phyloP scores from a whole-genome alignment of 1,140 invertebrate genomes.

The Eciton burchellii region DNA sequence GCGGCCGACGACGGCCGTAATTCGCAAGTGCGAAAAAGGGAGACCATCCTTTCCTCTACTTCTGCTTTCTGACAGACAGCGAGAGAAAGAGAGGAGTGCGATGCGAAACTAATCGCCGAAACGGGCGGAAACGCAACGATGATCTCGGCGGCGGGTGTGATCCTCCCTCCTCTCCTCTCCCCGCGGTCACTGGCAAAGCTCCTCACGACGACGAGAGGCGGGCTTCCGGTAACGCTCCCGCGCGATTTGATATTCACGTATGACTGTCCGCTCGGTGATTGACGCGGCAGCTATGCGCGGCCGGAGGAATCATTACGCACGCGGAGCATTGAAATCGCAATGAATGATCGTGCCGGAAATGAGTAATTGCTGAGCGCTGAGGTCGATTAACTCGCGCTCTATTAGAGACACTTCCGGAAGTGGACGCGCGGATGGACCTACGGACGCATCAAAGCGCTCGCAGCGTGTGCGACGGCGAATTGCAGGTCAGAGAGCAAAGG shows the following conservation, averaged over 20 bases:
- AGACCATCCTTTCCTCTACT: neutral
- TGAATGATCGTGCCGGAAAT: slow-evolving; percentile 64
- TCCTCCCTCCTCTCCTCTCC: neutral
- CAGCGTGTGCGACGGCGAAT: neutral
- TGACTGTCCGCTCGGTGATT: slow-evolving; percentile 55
- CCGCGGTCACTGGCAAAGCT: neutral
- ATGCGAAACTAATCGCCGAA: slow-evolving; percentile 4
- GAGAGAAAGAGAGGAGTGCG: neutral
- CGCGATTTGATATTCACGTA: no score
- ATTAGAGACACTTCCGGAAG: slow-evolving; percentile 39
- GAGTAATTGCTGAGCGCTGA: slow-evolving; percentile 66
- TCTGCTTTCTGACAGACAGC: no score
- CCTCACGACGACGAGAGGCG: no score
- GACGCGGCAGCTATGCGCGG: slow-evolving; percentile 66
- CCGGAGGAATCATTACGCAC: slow-evolving; percentile 67
- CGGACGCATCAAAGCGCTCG: slow-evolving; percentile 17
- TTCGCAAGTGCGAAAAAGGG: neutral
- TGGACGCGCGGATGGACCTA: slow-evolving; percentile 20
- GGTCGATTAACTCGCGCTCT: slow-evolving; percentile 69
- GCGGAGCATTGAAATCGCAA: slow-evolving; percentile 58
- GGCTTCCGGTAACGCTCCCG: no score
- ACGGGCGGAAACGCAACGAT: neutral
- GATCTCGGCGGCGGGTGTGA: neutral
- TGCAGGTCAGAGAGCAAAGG: no score
- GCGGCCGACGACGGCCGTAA: slow-evolving; percentile 58